Percentiles rank a stretch among this genome's conserved stretches.
phyloP scores from a whole-genome alignment of 2,797 vertebrate species.

The Micropoecilia bifurca region DNA sequence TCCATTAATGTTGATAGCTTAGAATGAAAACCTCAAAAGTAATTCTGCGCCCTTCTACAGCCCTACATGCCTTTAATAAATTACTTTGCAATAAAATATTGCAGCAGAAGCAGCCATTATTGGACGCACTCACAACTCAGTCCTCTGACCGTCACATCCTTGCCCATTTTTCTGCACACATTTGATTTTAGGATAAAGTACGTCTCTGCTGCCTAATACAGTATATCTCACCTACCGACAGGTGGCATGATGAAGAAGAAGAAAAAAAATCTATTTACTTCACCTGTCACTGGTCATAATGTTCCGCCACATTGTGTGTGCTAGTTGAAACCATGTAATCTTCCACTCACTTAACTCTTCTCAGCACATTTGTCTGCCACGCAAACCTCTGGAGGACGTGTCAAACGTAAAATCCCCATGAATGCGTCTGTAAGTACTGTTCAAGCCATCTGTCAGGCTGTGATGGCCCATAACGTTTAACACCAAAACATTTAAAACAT shows the following conservation, averaged over 20 bases:
- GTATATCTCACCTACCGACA: not conserved
- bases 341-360: not conserved
- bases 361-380: not conserved
- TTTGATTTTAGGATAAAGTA: not conserved
- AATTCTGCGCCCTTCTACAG: not conserved
- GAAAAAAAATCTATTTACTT: not conserved
- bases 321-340: constrained; percentile 1
- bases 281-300: not conserved
- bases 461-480: constrained; percentile 2
- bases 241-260: not conserved
- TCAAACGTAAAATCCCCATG: not conserved
- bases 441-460: not conserved
- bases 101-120: too few species aligned
- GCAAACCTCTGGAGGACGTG: not conserved
- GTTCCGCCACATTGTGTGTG: not conserved
- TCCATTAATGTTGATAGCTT: not conserved
- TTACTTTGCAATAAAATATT: not conserved
- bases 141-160: too few species aligned
- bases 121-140: too few species aligned
- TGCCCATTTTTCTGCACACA: too few species aligned
- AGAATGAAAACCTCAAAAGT: not conserved
- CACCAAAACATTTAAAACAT: not conserved
- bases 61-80: not conserved
- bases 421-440: not conserved
- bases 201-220: not conserved